Base-by-base conservation (phyloP, 2,797 vertebrate genomes). In the Salmo trutta region DNA sequence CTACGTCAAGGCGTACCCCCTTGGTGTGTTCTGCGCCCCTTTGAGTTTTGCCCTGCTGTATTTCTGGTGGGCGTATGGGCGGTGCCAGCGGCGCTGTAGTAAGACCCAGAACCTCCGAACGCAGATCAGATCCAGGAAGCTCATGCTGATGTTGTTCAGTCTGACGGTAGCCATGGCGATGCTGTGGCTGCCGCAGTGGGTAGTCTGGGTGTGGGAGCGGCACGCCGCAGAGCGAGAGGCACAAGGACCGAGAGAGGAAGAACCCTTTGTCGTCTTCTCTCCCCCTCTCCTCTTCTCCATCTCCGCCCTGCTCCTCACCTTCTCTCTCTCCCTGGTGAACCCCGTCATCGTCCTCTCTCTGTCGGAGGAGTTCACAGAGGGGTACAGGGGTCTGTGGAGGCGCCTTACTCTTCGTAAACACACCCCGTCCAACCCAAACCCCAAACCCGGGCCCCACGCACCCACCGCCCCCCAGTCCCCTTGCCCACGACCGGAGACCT, bases 151-250 rank as follows among this genome's bases (percentile, higher is more conserved):
- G 95, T 82, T 97, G 54, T 93, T 97, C 47, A 93, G 95, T 74
- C 92, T 94, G 14, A 94, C 95, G 0, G 29, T 95, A 54, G 90
- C 94, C 79, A 96, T 95, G 74, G 94, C 94, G 2, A 79, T 94
- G 17, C 88, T 98, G 88, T 97, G 96, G 96, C 93, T 97, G 24
- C 97, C 96, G 0, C 95, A 96, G 33, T 97, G 96, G 96, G 87
- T 96, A 71, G 91, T 93, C 5, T 97, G 97, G 96, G 87, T 97
- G 54, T 97, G 96, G 97, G 85, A 92, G 67, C 92, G 91, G 84
- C 95, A 96, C 3, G 82, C 91, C 3, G 86, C 82, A 16, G 88
- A 90, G 64, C 89, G 82, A 52, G 87, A 91, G 21, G 21, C 59
- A 24, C 59, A 24, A 8, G 59, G 10, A 64, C 59, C 73, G 2